These are phyloP conservation scores for Lepas anatifera DNA, from an alignment of 2,888 invertebrate genomes.

Conservation along the genomic window DNA sequence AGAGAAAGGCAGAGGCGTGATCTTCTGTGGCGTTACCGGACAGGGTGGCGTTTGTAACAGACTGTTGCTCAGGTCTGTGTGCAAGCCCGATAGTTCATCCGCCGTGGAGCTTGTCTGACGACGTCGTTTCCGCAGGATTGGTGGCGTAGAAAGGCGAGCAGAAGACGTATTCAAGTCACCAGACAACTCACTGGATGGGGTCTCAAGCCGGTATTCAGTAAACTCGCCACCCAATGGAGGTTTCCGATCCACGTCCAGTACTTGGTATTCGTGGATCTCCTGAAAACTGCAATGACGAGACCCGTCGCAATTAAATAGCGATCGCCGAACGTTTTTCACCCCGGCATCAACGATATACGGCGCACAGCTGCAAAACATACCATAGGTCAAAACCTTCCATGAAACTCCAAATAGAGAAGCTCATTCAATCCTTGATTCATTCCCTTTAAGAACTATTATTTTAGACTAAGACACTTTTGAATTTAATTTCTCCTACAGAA, in stretches of 20 bases:
- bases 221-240: neutral
- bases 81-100: neutral
- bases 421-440: too few relatives aligned
- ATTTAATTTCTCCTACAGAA: too few relatives aligned
- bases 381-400: too few relatives aligned
- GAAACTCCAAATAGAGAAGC: too few relatives aligned
- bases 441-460: too few relatives aligned
- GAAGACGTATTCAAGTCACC: neutral
- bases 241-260: neutral
- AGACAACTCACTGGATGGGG: neutral
- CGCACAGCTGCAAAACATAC: too few relatives aligned
- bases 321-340: neutral
- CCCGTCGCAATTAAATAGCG: neutral
- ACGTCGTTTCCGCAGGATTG: slow-evolving; percentile 24
- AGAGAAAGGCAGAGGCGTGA: slow-evolving; percentile 4
- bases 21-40: slow-evolving; percentile 10
- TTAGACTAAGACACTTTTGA: too few relatives aligned
- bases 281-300: neutral
- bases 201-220: neutral
- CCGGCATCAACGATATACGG: too few relatives aligned
- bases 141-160: slow-evolving; percentile 22
- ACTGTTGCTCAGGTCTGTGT: neutral
- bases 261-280: neutral
- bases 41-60: slow-evolving; percentile 8
- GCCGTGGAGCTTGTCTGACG: slow-evolving; percentile 7